Conservation (phyloP, 2,113 vertebrate genomes). For the Romanogobio albipinnatus region DNA sequence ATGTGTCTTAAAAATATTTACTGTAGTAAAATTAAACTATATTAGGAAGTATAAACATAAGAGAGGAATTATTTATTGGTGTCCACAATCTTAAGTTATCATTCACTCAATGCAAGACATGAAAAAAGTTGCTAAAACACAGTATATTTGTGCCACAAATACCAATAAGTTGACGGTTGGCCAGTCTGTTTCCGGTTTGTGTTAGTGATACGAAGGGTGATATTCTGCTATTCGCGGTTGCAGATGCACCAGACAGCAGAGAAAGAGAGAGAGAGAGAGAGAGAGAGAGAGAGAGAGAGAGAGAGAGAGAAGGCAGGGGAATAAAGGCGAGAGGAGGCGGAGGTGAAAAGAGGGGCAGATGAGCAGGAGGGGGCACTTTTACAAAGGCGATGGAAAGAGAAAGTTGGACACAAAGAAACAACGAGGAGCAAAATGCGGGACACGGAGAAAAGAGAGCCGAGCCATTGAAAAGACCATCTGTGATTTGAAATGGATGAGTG, state of each 20-base stretch:
- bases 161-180: not conserved
- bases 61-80: not conserved
- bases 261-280: slow-evolving; percentile 22
- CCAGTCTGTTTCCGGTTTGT: not conserved
- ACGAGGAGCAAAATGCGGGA: slow-evolving; percentile 73
- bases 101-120: not conserved
- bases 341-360: slow-evolving; percentile 70
- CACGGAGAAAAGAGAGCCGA: slow-evolving; percentile 67
- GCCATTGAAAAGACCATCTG: slow-evolving; percentile 83
- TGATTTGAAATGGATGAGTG: slow-evolving; percentile 81
- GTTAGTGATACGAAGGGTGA: not conserved
- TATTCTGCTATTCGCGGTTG: slow-evolving; percentile 1
- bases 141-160: not conserved
- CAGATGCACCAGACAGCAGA: slow-evolving; percentile 33
- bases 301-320: slow-evolving; percentile 33
- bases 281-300: slow-evolving; percentile 12
- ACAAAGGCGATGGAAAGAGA: slow-evolving; percentile 73
- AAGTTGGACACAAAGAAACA: slow-evolving; percentile 78
- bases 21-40: not conserved
- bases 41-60: not conserved
- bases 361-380: slow-evolving; percentile 74
- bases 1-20: not conserved
- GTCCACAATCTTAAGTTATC: not conserved
- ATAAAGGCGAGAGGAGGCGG: slow-evolving; percentile 56
- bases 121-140: not conserved